These are phyloP conservation scores for Allacma fusca DNA, from an alignment of 2,888 invertebrate genomes.

Conservation along the genomic window DNA sequence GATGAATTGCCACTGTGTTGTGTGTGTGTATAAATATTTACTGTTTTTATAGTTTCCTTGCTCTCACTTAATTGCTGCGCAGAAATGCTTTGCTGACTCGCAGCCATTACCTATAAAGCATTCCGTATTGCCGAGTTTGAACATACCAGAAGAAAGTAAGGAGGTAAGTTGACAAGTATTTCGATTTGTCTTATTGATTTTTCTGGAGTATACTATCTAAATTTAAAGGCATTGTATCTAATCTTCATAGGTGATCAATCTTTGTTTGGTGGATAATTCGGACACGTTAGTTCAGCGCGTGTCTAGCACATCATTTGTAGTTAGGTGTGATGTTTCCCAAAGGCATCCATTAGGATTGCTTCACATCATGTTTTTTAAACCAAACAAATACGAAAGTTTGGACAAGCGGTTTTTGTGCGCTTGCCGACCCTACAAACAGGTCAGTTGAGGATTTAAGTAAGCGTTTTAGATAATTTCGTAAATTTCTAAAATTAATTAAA, in stretches of 20 bases:
- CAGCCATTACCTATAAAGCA: constrained; percentile 71
- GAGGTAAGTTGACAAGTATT: constrained; percentile 62
- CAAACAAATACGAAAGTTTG: constrained; percentile 55
- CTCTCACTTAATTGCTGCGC: constrained; percentile 73
- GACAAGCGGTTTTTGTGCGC: constrained; percentile 67
- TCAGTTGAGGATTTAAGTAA: constrained; percentile 59
- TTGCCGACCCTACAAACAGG: constrained; percentile 68
- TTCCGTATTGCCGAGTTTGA: constrained; percentile 70
- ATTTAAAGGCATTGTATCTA: no score
- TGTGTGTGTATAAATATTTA: no score
- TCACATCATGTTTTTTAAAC: constrained; percentile 72
- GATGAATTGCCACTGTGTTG: no score
- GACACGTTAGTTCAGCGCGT: constrained; percentile 74
- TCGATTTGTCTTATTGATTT: not conserved
- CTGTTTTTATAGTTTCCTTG: constrained; percentile 64
- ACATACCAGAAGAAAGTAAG: constrained; percentile 70
- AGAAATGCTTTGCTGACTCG: constrained; percentile 71
- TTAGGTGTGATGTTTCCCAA: constrained; percentile 73
- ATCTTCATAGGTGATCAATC: constrained; percentile 27
- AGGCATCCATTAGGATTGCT: constrained; percentile 76
- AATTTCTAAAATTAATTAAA: no score
- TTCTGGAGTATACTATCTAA: not conserved
- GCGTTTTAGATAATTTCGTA: no score
- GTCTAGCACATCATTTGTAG: constrained; percentile 75
- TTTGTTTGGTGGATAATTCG: constrained; percentile 58